phyloP scores from a whole-genome alignment of 1,140 invertebrate species.

The Penaeus chinensis region DNA sequence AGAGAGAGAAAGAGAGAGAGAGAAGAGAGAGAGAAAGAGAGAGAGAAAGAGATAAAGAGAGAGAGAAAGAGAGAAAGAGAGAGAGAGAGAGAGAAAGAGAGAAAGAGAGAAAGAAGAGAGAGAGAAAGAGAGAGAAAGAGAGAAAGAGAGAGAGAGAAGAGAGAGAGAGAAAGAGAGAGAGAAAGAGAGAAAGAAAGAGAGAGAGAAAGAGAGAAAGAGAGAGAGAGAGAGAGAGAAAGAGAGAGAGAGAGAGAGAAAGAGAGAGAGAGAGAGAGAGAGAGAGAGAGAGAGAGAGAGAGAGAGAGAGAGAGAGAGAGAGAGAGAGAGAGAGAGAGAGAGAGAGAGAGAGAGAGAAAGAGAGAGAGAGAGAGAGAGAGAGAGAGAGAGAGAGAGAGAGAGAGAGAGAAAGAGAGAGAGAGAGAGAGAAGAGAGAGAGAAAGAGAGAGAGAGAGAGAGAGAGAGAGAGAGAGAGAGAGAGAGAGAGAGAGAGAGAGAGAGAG shows the following conservation, averaged over 20 bases:
- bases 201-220: not conserved
- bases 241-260: not conserved
- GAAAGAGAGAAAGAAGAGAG: not conserved
- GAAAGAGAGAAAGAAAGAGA: not conserved
- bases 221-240: not conserved
- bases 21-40: constrained; percentile 4
- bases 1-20: not conserved
- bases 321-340: not conserved
- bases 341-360: not conserved
- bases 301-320: not conserved
- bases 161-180: not conserved
- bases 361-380: not conserved
- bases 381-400: not conserved
- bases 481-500: too few species aligned
- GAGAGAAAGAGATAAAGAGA: not conserved
- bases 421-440: not conserved
- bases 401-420: not conserved
- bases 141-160: not conserved
- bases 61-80: not conserved
- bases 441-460: not conserved
- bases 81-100: not conserved
- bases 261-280: not conserved
- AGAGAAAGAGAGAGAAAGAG: constrained; percentile 27
- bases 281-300: not conserved
- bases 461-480: too few species aligned